phyloP scores from a whole-genome alignment of 2,888 invertebrate genomes.

The Agrochola macilenta region DNA sequence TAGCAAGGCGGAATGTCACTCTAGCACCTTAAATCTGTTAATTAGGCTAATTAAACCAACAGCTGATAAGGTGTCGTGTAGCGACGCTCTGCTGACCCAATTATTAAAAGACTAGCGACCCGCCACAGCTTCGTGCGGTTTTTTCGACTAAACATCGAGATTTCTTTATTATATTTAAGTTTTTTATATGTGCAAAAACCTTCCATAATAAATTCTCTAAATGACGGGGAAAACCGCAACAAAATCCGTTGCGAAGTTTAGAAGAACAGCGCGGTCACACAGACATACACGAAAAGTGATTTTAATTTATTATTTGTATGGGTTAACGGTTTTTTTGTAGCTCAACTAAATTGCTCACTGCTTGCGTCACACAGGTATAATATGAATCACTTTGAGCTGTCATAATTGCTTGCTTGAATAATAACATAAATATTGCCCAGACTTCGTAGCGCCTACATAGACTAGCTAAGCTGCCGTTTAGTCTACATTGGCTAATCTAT shows the following conservation, averaged over 20 bases:
- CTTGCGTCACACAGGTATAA: neutral
- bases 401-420: neutral
- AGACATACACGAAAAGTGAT: neutral
- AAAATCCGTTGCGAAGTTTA: neutral
- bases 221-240: neutral
- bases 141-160: neutral
- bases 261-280: neutral
- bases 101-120: neutral
- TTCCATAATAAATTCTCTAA: neutral
- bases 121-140: neutral
- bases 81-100: constrained; percentile 24
- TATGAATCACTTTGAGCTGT: constrained; percentile 15
- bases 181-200: neutral
- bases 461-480: constrained; percentile 13
- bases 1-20: neutral
- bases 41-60: constrained; percentile 35
- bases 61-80: constrained; percentile 32
- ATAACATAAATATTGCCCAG: neutral
- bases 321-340: constrained; percentile 5
- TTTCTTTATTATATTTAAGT: neutral
- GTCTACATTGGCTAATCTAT: constrained; percentile 46
- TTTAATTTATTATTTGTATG: neutral
- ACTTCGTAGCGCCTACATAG: constrained; percentile 34
- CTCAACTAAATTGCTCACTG: neutral
- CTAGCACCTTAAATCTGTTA: constrained; percentile 8